These are phyloP conservation scores for Aelia acuminata DNA, from an alignment of 2,888 invertebrate genomes.

Conservation along the genomic window DNA sequence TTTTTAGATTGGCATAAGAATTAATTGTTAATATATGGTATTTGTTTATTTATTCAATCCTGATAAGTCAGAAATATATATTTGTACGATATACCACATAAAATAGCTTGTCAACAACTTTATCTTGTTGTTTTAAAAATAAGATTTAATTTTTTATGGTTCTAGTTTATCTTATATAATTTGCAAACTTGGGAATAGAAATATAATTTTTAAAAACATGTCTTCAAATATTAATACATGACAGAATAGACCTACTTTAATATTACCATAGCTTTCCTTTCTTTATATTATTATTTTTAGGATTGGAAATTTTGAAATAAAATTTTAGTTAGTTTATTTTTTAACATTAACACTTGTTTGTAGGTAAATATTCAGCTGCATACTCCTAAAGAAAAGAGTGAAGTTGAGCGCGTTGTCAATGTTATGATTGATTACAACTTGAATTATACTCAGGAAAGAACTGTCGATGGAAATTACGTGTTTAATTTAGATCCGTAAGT, in stretches of 20 bases:
- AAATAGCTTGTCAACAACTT: too few species aligned
- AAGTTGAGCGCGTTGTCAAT: conserved; percentile 80
- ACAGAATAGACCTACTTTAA: background rate
- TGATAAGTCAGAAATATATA: too few species aligned
- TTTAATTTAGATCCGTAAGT: conserved; percentile 81
- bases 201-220: background rate
- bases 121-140: background rate
- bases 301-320: background rate
- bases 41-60: too few species aligned
- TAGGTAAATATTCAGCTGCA: conserved; percentile 80
- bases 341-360: conserved; percentile 58
- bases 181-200: background rate
- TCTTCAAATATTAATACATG: background rate
- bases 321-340: background rate
- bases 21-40: too few species aligned
- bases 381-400: conserved; percentile 79
- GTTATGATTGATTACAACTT: conserved; percentile 92
- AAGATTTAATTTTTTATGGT: background rate
- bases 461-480: conserved; percentile 82
- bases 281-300: background rate
- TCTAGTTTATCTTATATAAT: background rate
- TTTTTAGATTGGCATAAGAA: too few species aligned
- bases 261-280: background rate
- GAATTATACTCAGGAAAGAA: conserved; percentile 85
- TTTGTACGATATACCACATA: too few species aligned